Conservation (phyloP, 2,888 invertebrate species). For the Bellardia pandia region DNA sequence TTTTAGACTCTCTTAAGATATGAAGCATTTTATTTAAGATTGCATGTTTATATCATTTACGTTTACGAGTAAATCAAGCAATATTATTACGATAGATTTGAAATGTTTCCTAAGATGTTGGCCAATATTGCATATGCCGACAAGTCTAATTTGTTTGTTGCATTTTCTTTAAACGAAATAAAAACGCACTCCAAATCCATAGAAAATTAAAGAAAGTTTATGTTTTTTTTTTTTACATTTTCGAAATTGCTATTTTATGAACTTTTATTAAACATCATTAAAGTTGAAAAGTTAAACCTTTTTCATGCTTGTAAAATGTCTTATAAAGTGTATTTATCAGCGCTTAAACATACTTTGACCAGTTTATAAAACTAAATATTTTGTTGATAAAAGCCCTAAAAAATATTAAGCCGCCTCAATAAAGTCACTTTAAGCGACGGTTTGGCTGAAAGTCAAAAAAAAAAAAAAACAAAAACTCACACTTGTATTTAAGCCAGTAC, state of each 20-base stretch:
- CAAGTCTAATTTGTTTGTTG: not conserved
- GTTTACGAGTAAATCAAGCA: constrained; percentile 15
- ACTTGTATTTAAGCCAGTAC: constrained; percentile 59
- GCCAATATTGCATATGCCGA: not conserved
- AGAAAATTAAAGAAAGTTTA: constrained; percentile 46
- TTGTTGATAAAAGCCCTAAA: constrained; percentile 33
- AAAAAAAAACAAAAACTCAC: constrained; percentile 52
- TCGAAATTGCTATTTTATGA: constrained; percentile 42
- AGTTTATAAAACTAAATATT: constrained; percentile 48
- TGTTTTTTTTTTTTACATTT: not conserved
- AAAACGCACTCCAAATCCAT: not conserved
- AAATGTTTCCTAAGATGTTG: not conserved
- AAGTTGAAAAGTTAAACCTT: constrained; percentile 73
- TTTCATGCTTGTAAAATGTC: constrained; percentile 71
- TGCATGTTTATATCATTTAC: constrained; percentile 65
- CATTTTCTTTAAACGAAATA: constrained; percentile 27
- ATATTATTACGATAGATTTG: constrained; percentile 20
- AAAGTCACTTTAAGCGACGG: constrained; percentile 11
- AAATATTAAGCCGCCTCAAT: constrained; percentile 52
- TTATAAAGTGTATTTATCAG: constrained; percentile 52
- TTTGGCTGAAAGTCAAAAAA: constrained; percentile 34
- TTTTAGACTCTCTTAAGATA: constrained; percentile 14
- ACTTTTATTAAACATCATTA: constrained; percentile 72
- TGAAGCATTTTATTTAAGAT: constrained; percentile 50
- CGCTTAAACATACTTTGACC: constrained; percentile 14